Conservation (phyloP, 1,140 invertebrate species). For the Drosophila ercepeae region DNA sequence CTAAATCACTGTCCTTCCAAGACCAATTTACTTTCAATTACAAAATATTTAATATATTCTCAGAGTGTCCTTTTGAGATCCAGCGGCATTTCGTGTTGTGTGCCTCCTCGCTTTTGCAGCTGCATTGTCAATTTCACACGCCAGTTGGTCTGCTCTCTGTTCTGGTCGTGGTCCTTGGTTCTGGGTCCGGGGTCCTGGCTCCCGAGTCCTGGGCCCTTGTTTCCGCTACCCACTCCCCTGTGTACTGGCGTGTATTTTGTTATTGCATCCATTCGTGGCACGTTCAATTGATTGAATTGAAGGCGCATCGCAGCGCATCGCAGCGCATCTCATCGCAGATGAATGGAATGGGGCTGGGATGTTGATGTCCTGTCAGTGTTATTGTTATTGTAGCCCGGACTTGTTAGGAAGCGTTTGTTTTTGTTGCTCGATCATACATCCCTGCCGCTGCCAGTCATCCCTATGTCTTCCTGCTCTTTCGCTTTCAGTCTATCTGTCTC, state of each 20-base stretch:
- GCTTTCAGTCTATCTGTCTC: conserved; percentile 24
- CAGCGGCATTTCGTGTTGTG: background rate
- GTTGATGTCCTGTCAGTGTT: conserved; percentile 37
- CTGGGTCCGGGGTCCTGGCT: conserved; percentile 7
- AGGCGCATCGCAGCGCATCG: conserved; percentile 61
- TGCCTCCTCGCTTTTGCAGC: conserved; percentile 25
- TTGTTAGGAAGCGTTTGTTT: conserved; percentile 55
- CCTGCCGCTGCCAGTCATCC: conserved; percentile 24
- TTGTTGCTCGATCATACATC: conserved; percentile 42
- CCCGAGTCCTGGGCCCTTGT: conserved; percentile 10
- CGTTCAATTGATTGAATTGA: conserved; percentile 82
- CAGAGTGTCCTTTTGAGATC: background rate
- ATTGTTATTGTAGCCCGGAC: conserved; percentile 61
- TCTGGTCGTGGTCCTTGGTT: conserved; percentile 6
- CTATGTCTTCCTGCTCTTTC: conserved; percentile 1
- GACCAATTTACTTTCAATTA: background rate
- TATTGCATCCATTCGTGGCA: conserved; percentile 75
- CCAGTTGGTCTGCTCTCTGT: conserved; percentile 47
- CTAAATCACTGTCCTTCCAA: no score
- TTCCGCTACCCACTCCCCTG: conserved; percentile 3
- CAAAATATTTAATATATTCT: background rate
- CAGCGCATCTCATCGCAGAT: conserved; percentile 49
- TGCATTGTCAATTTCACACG: conserved; percentile 78
- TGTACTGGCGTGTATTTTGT: conserved; percentile 51
- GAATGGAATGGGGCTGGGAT: conserved; percentile 18